phyloP scores from a whole-genome alignment of 2,113 vertebrate species.

The Chloebia gouldiae region DNA sequence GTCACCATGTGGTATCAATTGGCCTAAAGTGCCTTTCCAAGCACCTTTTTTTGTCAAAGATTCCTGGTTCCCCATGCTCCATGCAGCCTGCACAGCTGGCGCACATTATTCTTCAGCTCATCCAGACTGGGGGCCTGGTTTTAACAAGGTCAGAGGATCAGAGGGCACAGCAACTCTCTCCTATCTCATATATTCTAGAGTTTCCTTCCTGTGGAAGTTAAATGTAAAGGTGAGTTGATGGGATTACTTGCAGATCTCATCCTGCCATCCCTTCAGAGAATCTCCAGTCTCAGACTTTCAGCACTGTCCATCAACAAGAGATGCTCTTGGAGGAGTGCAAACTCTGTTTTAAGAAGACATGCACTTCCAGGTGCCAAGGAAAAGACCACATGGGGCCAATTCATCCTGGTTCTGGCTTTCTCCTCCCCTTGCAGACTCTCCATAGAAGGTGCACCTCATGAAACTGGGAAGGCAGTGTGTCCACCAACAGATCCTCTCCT shows the following conservation, averaged over 20 bases:
- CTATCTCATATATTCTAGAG: slow-evolving; percentile 19
- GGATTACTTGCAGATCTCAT: neutral
- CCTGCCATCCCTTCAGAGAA: neutral
- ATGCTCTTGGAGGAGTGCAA: neutral
- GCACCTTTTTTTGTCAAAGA: slow-evolving; percentile 3
- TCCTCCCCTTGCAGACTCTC: neutral
- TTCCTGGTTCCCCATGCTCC: slow-evolving; percentile 18
- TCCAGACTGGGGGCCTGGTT: slow-evolving; percentile 16
- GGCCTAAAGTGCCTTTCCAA: slow-evolving; percentile 45
- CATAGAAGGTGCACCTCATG: neutral
- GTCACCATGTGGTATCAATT: slow-evolving; percentile 63
- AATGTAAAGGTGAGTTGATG: neutral
- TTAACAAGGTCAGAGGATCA: slow-evolving; percentile 41
- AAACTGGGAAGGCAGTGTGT: neutral
- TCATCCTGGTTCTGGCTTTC: neutral
- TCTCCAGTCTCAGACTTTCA: neutral
- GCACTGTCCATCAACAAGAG: neutral
- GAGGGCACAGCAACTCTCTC: neutral
- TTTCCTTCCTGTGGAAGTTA: slow-evolving; percentile 1
- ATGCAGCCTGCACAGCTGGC: slow-evolving; percentile 45
- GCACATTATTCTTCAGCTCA: slow-evolving; percentile 43
- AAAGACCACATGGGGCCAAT: neutral
- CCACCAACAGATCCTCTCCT: neutral
- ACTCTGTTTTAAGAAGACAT: neutral
- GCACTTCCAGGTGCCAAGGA: neutral